A percentile compares a stretch with the other conserved stretches of the same genome.
These are phyloP conservation scores for Nudaria mundana DNA, from an alignment of 2,888 invertebrate genomes.

Conservation along the genomic window DNA sequence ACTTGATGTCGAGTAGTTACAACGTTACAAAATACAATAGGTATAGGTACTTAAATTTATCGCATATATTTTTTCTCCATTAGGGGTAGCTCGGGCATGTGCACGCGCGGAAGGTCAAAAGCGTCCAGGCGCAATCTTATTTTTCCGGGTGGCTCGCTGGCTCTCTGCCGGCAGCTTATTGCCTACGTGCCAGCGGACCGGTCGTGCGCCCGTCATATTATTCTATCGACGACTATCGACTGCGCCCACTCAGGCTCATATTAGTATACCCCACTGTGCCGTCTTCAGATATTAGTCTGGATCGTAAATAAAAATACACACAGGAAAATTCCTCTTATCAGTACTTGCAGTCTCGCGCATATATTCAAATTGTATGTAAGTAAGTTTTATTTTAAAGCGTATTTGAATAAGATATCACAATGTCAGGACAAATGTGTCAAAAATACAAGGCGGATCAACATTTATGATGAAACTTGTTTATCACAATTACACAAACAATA, in stretches of 20 bases:
- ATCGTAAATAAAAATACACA: slow-evolving; percentile 76
- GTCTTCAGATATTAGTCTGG: slow-evolving; percentile 70
- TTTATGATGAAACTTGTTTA: slow-evolving; percentile 56
- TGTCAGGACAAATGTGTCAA: neutral
- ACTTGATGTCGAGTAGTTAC: too few species aligned
- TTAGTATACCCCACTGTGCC: slow-evolving; percentile 72
- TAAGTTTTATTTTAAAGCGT: slow-evolving; percentile 2
- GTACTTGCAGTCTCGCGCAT: slow-evolving; percentile 39
- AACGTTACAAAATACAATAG: too few species aligned
- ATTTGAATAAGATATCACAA: neutral
- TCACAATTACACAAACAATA: slow-evolving; percentile 65
- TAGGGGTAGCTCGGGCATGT: too few species aligned
- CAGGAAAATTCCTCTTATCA: slow-evolving; percentile 53
- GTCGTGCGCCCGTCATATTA: slow-evolving; percentile 75
- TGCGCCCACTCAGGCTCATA: slow-evolving; percentile 68
- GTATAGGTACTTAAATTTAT: too few species aligned
- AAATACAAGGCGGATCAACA: slow-evolving; percentile 25
- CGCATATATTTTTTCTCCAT: too few species aligned
- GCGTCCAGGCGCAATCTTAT: slow-evolving; percentile 71
- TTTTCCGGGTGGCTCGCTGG: slow-evolving; percentile 68
- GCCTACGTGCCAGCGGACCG: slow-evolving; percentile 75
- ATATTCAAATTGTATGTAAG: slow-evolving; percentile 1
- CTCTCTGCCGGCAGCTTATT: slow-evolving; percentile 75
- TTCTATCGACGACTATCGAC: slow-evolving; percentile 78
- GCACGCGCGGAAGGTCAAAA: slow-evolving; percentile 53